Base-by-base conservation (phyloP, 2,113 vertebrate genomes). In the Tetrao urogallus region DNA sequence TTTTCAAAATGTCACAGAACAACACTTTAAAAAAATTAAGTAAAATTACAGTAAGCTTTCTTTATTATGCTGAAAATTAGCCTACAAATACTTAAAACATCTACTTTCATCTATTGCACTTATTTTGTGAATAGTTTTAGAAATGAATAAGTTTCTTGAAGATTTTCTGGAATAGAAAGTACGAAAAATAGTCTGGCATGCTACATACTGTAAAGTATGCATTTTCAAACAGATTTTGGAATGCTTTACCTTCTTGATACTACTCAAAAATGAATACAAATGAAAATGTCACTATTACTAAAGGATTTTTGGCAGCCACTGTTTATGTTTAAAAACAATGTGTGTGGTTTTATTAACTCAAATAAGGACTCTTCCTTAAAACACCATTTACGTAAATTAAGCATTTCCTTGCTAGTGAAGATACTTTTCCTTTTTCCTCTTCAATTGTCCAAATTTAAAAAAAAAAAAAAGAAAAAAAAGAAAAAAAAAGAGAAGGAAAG, bases 311-410 rank as follows among this genome's bases (percentile, higher is more conserved):
- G 64, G 91, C 75, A 92, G 83, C 36, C 30, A 42, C 80, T 42
- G 76, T 97, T 95, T 98, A 97, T 83, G 94, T 97, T 96, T 97
- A 88, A 96, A 82, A 94, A 67, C 32, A 64, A 82, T n/a, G 76
- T 83, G 76, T 86, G 42, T 91, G 82, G 83, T 74, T 88, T 93
- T 96, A 94, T 93, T 95, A 97, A 94, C 92, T 95, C 1, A 8
- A 92, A 85, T 86, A 89, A 93, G 63, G 57, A 90, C 19, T 75
- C 14, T 75, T 93, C 92, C 78, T 67, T 2, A 70, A 90, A 95
- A 95, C n/a, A 61, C 95, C 27, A 71, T 93, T 97, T 92, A 70
- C 65, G 86, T 84, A 97, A 96, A 89, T 93, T 96, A 96, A 97
- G 94, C 52, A 93, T 78, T 90, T 70, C 60, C 34, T 92, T 94